A percentile compares a stretch with the other conserved stretches of the same genome.
Conservation (phyloP, 2,797 vertebrate species). For the Lerista edwardsae region DNA sequence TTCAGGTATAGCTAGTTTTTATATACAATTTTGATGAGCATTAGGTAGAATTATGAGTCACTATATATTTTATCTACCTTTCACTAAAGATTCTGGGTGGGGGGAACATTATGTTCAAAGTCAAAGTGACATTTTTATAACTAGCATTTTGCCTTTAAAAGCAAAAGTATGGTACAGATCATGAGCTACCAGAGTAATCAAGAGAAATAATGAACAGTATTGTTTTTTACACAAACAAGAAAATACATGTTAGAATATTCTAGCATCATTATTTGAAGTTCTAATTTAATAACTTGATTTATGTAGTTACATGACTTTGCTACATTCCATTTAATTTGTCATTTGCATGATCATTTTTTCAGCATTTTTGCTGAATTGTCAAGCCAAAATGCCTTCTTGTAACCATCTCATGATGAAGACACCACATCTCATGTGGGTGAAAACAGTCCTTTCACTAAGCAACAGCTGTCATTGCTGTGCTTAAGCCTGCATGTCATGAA, state of each 20-base stretch:
- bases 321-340: fast-evolving
- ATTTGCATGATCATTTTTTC: not conserved
- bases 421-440: slow-evolving; percentile 9
- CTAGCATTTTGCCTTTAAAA: fast-evolving
- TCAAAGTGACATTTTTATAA: fast-evolving
- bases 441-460: slow-evolving; percentile 10
- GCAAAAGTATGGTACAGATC: fast-evolving
- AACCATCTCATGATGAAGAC: not conserved
- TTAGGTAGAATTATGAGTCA: not conserved
- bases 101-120: not conserved
- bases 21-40: not conserved
- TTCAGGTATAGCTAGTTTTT: not conserved
- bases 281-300: not conserved
- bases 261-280: not conserved
- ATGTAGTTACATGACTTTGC: fast-evolving
- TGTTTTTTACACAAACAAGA: not conserved
- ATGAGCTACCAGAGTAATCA: not conserved
- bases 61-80: not conserved
- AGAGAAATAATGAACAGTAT: fast-evolving
- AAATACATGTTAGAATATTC: not conserved
- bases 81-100: not conserved
- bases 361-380: fast-evolving
- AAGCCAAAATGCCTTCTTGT: not conserved
- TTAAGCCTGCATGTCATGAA: not conserved
- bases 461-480: slow-evolving; percentile 30